Evolutionary conservation across 2,797 vertebrate genomes (phyloP).

Genomic region (Xenopus petersii): DNA sequence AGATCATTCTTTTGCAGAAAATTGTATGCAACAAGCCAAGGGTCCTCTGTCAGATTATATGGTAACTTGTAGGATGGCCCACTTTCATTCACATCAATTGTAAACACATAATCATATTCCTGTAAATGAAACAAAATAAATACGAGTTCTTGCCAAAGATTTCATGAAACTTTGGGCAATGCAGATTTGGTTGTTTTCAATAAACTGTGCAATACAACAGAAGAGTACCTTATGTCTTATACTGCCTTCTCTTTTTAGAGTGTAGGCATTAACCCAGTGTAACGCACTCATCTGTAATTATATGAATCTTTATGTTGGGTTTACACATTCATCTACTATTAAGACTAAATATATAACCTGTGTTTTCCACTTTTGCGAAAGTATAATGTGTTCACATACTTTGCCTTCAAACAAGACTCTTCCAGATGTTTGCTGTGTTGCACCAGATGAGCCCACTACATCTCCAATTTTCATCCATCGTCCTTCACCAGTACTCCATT

Average conservation of each 20-base stretch:
- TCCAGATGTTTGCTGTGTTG: constrained; percentile 85
- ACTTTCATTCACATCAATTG: constrained; percentile 92
- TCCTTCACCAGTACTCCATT: constrained; percentile 84
- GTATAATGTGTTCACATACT: constrained; percentile 63
- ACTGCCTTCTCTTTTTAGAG: too few species aligned
- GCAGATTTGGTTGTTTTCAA: too few species aligned
- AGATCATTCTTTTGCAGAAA: constrained; percentile 94
- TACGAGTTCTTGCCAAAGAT: too few species aligned
- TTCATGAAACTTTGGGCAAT: too few species aligned
- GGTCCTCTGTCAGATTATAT: constrained; percentile 88
- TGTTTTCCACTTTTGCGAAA: too few species aligned
- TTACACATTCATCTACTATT: too few species aligned
- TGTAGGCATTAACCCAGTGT: too few species aligned
- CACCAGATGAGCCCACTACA: constrained; percentile 88
- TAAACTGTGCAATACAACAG: too few species aligned
- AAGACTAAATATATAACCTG: too few species aligned
- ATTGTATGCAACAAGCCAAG: constrained; percentile 93
- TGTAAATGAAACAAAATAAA: constrained; percentile 54
- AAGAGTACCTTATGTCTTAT: too few species aligned
- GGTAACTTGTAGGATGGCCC: constrained; percentile 93
- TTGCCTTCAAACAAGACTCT: constrained; percentile 92
- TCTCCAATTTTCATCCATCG: constrained; percentile 97
- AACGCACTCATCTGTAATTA: too few species aligned
- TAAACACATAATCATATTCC: constrained; percentile 97
- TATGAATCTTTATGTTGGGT: too few species aligned